Base-by-base conservation (phyloP, 2,888 invertebrate species). In the Dryococelus australis region DNA sequence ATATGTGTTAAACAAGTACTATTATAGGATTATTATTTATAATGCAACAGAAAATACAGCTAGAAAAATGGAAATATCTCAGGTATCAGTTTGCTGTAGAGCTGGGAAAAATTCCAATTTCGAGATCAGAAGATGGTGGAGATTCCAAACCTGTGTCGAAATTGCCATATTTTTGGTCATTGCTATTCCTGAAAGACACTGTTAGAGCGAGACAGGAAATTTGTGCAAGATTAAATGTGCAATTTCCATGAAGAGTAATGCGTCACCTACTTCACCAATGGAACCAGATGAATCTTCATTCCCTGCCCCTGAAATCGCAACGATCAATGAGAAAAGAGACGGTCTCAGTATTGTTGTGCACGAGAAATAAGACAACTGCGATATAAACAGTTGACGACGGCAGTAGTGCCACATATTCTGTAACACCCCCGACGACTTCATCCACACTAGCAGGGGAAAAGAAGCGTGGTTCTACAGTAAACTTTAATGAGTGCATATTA, bases 21-120 rank as follows among this genome's bases (percentile, higher is more conserved):
- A 80, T n/a, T 80, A n/a, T n/a, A 27, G 9, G 6, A 26, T 80
- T n/a, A 26, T 80, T 80, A 51, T 51, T 51, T 26, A 13, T 85
- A 8, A 5, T 81, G 27, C 43, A 43, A 26, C 43, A 85, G 85
- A 35, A 85, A 3, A 43, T 16, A 43, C 20, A 10, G 43, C 47
- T 20, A 43, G n/a, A 85, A 85, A 85, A 86, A 86, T 26, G 24
- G 86, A 53, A 86, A 86, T 80, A 27, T 35, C 35, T 35, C 35
- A 35, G 35, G 35, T 1, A 35, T 35, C 35, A 35, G 35, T 35
- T 35, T 35, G 26, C 27, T 12, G 80, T 80, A 28, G n/a, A 80
- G 24, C 80, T 80, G 80, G 80, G 80, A 28, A 80, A 80, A 80
- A 80, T 80, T 26, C 16, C 80, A 5, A 12, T 13, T 80, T 80